Base-by-base conservation (phyloP, 2,113 vertebrate species). In the Larimichthys polyactis region DNA sequence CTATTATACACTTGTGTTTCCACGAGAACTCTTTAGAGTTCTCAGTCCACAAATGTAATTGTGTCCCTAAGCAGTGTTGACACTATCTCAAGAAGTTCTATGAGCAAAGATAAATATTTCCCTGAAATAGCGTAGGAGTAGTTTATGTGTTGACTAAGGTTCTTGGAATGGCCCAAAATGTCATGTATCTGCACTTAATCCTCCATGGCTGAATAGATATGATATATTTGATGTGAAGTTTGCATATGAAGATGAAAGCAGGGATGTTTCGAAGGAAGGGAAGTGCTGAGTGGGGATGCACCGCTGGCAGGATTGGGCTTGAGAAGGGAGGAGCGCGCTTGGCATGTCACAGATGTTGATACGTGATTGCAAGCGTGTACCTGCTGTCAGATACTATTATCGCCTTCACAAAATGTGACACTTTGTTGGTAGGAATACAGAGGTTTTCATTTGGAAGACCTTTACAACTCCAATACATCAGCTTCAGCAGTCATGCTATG, bases 61-160 rank as follows among this genome's bases (percentile, higher is more conserved):
- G 93, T 93, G 86, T 88, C 88, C 91, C 84, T 88, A 87, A 89
- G 87, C 87, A 77, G 86, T 92, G 87, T 91, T 91, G 93, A 94
- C 94, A 85, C 87, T 63, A 91, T 90, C 93, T 93, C 44, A 87
- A 95, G 93, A 92, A 82, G 89, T 88, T 94, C 89, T 91, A 87
- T 59, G 86, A 84, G 89, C 75, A 91, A 92, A 92, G 87, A 93
- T 94, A 95, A 95, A 95, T 91, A 95, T 92, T 93, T 93, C 79
- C 79, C 67, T 72, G 67, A 87, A 76, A 81, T 44, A 19, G 86
- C 63, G 87, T 91, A 85, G 93, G 90, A 91, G 89, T 87, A 93
- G 93, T 94, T 92, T 93, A 92, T 59, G 65, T 82, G 11, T 86
- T 89, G 88, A 94, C 83, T 94, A 88, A 92, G 84, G 78, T 88